Conservation (phyloP, 2,888 invertebrate genomes). For the Camponotus fellah region DNA sequence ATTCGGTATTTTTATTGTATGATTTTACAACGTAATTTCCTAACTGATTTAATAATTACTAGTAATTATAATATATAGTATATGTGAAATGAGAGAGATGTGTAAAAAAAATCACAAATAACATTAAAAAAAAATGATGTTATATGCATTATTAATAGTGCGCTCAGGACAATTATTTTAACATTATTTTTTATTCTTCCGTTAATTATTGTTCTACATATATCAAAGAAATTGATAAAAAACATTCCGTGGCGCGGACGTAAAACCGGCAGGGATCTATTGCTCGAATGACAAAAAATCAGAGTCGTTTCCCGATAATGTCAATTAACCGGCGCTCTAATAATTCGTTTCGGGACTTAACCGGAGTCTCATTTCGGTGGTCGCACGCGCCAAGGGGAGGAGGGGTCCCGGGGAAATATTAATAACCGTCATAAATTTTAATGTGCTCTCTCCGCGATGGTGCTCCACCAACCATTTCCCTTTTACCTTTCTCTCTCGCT, state of each 20-base stretch:
- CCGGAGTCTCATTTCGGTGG: constrained; percentile 41
- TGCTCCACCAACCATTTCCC: background rate
- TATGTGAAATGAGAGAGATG: too few relatives aligned
- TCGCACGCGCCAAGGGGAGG: constrained; percentile 41
- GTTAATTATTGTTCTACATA: background rate
- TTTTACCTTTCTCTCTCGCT: background rate
- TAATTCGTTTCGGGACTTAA: constrained; percentile 47
- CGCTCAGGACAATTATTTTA: background rate
- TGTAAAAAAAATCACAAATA: background rate
- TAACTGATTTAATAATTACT: background rate
- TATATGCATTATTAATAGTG: background rate
- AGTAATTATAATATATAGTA: background rate
- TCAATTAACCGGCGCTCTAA: constrained; percentile 42
- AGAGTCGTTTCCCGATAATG: constrained; percentile 34
- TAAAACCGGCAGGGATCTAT: background rate
- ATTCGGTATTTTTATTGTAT: background rate
- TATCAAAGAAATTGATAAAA: background rate
- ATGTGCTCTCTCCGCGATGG: constrained; percentile 50
- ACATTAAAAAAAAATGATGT: background rate
- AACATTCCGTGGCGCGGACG: background rate
- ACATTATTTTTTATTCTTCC: background rate
- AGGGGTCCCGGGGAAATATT: constrained; percentile 63
- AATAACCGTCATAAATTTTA: constrained; percentile 74
- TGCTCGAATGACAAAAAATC: background rate
- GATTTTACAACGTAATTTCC: background rate